A percentile compares a stretch with the other conserved stretches of the same genome.
phyloP scores from a whole-genome alignment of 2,888 invertebrate genomes.

The Tineola bisselliella region DNA sequence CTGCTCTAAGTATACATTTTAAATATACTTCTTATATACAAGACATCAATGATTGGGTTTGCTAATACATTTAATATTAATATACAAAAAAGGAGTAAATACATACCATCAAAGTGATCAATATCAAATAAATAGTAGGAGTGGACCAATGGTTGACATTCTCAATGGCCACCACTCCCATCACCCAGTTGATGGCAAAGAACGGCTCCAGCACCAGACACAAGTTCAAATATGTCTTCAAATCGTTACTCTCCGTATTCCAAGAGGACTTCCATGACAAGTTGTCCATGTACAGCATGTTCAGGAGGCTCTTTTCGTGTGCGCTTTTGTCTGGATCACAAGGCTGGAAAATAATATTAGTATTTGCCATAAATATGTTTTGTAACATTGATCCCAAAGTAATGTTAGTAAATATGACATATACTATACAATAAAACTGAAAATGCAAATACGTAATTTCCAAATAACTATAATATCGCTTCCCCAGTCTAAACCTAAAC shows the following conservation, averaged over 20 bases:
- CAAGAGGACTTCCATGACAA: conserved; percentile 55
- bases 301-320: conserved; percentile 44
- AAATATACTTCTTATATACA: no score
- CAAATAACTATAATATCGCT: no score
- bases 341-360: neutral
- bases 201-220: conserved; percentile 76
- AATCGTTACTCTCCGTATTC: conserved; percentile 63
- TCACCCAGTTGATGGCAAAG: conserved; percentile 78
- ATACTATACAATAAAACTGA: no score
- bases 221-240: conserved; percentile 69
- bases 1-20: no score
- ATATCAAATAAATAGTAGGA: conserved; percentile 67
- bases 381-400: no score
- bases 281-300: conserved; percentile 56
- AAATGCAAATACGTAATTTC: no score
- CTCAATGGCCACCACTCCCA: conserved; percentile 77
- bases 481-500: no score
- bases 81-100: neutral
- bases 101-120: conserved; percentile 68
- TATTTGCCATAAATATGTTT: no score
- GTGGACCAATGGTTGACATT: conserved; percentile 72
- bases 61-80: no score
- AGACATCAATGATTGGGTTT: no score
- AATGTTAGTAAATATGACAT: no score
- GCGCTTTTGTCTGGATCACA: neutral